phyloP scores from a whole-genome alignment of 1,140 invertebrate genomes.

The Leucophenga varia region DNA sequence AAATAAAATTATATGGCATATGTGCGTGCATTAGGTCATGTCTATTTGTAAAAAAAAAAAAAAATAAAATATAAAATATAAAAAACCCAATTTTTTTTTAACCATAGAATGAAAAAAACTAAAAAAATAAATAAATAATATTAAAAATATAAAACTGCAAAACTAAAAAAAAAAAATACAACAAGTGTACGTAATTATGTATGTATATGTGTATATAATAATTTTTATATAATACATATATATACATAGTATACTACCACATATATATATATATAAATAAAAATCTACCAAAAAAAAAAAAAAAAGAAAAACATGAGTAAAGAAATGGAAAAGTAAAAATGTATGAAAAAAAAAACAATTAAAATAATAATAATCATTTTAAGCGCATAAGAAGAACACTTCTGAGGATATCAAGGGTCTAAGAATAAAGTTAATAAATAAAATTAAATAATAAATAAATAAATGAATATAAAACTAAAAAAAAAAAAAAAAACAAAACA shows the following conservation, averaged over 20 bases:
- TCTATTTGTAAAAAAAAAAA: constrained; percentile 37
- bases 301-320: constrained; percentile 1
- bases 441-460: constrained; percentile 50
- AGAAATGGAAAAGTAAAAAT: no score
- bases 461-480: no score
- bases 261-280: no score
- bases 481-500: constrained; percentile 36
- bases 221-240: no score
- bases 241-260: no score
- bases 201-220: no score
- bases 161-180: constrained; percentile 10
- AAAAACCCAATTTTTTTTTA: constrained; percentile 35
- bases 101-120: constrained; percentile 27
- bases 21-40: no score
- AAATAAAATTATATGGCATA: constrained; percentile 44
- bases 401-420: constrained; percentile 53
- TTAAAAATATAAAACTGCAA: no score
- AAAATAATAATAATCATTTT: constrained; percentile 20
- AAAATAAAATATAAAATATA: constrained; percentile 13
- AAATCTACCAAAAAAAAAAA: no score
- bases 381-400: constrained; percentile 36
- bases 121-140: constrained; percentile 9
- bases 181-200: no score
- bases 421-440: constrained; percentile 53
- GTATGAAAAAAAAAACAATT: neutral